Base-by-base conservation (phyloP, 2,113 vertebrate genomes). In the Nannobrachium achirus region DNA sequence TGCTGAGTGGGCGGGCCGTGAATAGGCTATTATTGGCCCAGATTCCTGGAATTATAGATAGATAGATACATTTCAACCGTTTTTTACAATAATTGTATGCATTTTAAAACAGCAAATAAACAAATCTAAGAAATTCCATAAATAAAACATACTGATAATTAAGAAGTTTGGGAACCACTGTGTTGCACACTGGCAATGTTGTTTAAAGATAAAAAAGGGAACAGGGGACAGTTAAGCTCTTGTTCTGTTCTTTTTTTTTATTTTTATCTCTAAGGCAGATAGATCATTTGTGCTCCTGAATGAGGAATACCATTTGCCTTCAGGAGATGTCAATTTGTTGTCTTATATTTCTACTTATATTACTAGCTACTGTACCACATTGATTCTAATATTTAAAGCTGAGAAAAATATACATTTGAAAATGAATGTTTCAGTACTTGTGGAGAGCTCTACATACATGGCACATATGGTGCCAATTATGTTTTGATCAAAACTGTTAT, bases 201-300 rank as follows among this genome's bases (percentile, higher is more conserved):
- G 19, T 65, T 71, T 40, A 41, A 56, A 40, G 75, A 33, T 4
- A 33, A 33, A 5, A 33, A 33, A 33, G 25, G 25, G 3, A 33
- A 33, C 3, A 5, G 6, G 49, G 38, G 1, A 8, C 42, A 44
- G 18, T 40, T 15, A 7, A 71, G 51, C 76, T 74, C 64, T 62
- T 48, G 41, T 44, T 67, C 46, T 0, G 25, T 5, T 33, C 25
- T 33, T 33, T 3, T 6, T 11, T 48, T 6, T 14, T 2, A n/a
- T n/a, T 59, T 69, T 40, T 15, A n/a, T 39, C 41, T 25, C 9
- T 40, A 53, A 40, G 69, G 60, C 18, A 20, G 45, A 48, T 78
- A 61, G n/a, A n/a, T n/a, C n/a, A 76, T 78, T 75, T 74, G 8
- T 39, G 66, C 51, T 63, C 76, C 84, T 71, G 62, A 84, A 33